Evolutionary conservation across 2,888 invertebrate genomes (phyloP).

Genomic region (Acanthosepion pharaonis): DNA sequence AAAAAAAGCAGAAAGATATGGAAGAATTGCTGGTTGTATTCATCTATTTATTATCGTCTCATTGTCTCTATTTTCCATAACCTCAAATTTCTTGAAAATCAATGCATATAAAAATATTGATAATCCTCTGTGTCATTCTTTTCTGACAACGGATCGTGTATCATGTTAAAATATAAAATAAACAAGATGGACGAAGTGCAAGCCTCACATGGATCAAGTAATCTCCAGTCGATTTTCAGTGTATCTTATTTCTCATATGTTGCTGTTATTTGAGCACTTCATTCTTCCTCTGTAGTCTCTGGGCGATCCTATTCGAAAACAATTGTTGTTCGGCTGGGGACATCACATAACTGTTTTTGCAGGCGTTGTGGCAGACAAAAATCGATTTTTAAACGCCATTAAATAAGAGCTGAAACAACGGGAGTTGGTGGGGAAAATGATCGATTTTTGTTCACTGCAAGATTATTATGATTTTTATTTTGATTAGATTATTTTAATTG

Average conservation of each 20-base stretch:
- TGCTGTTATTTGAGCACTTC: background rate
- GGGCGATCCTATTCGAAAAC: background rate
- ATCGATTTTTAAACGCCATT: background rate
- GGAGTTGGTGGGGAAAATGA: background rate
- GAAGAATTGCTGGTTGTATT: no score
- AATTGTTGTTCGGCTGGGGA: background rate
- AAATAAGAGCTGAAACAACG: background rate
- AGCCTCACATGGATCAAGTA: background rate
- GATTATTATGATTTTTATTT: background rate
- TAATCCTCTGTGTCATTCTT: background rate
- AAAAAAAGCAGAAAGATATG: no score
- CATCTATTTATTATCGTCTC: no score
- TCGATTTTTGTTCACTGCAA: background rate
- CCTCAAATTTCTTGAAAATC: background rate
- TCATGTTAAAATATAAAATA: background rate
- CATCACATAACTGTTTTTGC: background rate
- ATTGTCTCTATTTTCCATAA: background rate
- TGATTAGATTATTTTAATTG: background rate
- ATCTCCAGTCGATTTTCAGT: background rate
- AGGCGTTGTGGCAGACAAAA: background rate
- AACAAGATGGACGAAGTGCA: background rate
- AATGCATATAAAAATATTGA: background rate
- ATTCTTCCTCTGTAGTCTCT: background rate
- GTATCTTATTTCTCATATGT: background rate
- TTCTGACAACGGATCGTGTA: background rate